Conservation (phyloP, 1,140 invertebrate genomes). For the Batillaria attramentaria region DNA sequence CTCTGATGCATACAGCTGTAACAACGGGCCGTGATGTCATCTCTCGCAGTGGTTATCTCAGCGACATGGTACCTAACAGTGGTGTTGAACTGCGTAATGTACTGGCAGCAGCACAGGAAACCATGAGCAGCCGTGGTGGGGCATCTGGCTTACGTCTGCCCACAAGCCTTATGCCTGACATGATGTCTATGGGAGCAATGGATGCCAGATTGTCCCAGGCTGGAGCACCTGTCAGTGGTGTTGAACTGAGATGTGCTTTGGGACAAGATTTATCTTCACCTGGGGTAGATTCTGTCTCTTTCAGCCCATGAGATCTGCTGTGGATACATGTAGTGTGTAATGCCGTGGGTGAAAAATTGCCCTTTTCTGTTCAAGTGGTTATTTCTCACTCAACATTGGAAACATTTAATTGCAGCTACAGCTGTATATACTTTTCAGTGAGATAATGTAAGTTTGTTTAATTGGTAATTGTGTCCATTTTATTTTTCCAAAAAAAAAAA, state of each 20-base stretch:
- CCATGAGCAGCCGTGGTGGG: constrained; percentile 4
- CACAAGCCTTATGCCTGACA: constrained; percentile 23
- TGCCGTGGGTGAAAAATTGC: no score
- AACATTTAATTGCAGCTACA: no score
- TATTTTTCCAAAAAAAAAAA: no score
- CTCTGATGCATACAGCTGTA: constrained; percentile 24
- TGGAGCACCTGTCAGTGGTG: constrained; percentile 20
- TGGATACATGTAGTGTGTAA: not conserved
- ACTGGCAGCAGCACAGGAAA: constrained; percentile 29
- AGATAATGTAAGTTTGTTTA: no score
- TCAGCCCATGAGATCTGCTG: constrained; percentile 16
- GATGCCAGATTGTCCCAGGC: constrained; percentile 15
- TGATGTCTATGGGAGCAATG: constrained; percentile 33
- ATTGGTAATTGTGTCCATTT: no score
- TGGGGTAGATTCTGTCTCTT: constrained; percentile 29
- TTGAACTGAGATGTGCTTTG: constrained; percentile 28
- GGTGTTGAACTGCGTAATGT: constrained; percentile 27
- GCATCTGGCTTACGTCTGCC: constrained; percentile 18
- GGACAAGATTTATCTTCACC: constrained; percentile 27
- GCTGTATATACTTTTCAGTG: no score
- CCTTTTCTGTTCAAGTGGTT: no score
- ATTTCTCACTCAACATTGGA: no score
- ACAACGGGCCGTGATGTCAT: constrained; percentile 19
- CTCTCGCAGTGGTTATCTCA: constrained; percentile 26
- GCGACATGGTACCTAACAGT: constrained; percentile 26